phyloP scores from a whole-genome alignment of 2,113 vertebrate species.

The Brevimyrus niger region DNA sequence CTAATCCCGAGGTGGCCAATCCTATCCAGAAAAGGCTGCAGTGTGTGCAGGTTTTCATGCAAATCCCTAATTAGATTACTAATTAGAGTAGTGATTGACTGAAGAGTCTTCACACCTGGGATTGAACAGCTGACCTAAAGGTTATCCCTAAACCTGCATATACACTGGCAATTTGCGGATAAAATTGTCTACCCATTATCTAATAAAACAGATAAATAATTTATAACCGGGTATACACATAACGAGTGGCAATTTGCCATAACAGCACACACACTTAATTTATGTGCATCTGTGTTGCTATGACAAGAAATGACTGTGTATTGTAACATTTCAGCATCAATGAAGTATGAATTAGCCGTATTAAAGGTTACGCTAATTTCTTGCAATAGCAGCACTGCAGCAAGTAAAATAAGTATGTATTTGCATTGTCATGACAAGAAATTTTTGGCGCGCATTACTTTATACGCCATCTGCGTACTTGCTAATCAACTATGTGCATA shows the following conservation, averaged over 20 bases:
- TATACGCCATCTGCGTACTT: neutral
- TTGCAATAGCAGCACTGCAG: neutral
- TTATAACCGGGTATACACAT: neutral
- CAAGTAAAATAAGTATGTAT: neutral
- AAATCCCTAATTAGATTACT: too few species aligned
- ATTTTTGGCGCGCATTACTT: neutral
- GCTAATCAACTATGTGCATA: neutral
- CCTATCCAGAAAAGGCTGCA: too few species aligned
- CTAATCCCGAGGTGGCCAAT: neutral
- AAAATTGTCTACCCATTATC: neutral
- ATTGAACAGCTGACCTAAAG: too few species aligned
- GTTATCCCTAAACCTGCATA: too few species aligned
- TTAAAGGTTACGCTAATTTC: neutral
- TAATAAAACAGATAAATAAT: neutral
- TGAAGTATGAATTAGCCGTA: neutral
- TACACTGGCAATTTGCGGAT: too few species aligned
- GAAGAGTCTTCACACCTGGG: too few species aligned
- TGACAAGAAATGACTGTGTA: neutral
- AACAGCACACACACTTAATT: neutral
- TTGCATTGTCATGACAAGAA: neutral
- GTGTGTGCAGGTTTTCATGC: too few species aligned
- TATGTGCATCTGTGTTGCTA: neutral
- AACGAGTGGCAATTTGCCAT: neutral
- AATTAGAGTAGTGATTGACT: too few species aligned
- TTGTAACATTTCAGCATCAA: neutral